Evolutionary conservation across 1,140 invertebrate species (phyloP), one percentile per base, ranked within the genome.

Genomic region (Pseudomyrmex cubaensis): DNA sequence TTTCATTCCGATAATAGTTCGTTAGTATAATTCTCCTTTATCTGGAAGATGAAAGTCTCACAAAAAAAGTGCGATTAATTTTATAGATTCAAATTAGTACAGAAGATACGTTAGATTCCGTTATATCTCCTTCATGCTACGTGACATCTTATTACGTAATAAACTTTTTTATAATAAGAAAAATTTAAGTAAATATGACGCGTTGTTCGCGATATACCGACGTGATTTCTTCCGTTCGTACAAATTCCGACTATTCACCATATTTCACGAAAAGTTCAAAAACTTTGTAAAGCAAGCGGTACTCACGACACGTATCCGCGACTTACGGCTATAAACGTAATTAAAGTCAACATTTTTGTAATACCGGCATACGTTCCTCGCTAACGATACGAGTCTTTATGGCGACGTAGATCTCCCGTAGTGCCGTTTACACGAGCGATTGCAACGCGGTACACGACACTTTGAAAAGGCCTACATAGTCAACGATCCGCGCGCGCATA

Each of bases 371-470:
- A 25, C 50, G 48, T 69, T 63, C 17, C 9, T 25, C 48, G 46
- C 64, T n/a, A 17, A 63, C 75, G 64, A 84, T 80, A 84, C 56
- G 75, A 64, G 46, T 44, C 35, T 78, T 84, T 80, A 84, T 84
- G 75, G 75, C 57, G 56, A 57, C 48, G 64, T 84, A 84, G 82
- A 78, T 84, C 54, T 63, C 17, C 5, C 54, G 74, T n/a, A 50
- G 76, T 52, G 54, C 84, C 84, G 83, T 89, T 90, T 87, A 90
- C 85, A 87, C 87, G 90, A 83, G 87, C 87, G 89, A 90, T 90
- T 87, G 86, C 86, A 62, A 85, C 80, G 72, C 77, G 70, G 74
- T 74, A 74, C 88, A 91, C 86, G 78, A 74, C 62, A 73, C 85
- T 89, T 86, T 80, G 89, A 90, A 85, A 50, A 44, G 56, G 44